Conservation (phyloP, 2,113 vertebrate species). For the Elgaria multicarinata region DNA sequence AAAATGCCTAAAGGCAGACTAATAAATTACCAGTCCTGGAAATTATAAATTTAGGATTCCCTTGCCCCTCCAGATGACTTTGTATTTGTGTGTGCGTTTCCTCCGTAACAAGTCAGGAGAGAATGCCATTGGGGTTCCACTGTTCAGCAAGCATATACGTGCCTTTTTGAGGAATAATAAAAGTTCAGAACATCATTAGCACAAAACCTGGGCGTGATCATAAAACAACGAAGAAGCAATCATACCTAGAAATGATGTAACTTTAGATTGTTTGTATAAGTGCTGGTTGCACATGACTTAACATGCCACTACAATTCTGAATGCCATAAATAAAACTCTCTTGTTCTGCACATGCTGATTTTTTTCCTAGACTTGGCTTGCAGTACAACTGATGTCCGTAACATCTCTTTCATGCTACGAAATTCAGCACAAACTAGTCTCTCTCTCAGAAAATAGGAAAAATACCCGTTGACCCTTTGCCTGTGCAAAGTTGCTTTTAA, state of each 20-base stretch:
- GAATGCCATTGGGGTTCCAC: background rate
- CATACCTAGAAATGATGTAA: background rate
- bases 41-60: background rate
- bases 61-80: background rate
- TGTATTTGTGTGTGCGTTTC: background rate
- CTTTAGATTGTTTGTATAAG: background rate
- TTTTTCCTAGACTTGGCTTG: background rate
- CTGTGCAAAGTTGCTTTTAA: background rate
- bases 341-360: background rate
- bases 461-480: background rate
- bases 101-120: background rate
- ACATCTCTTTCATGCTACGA: background rate
- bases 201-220: background rate
- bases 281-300: conserved; percentile 7
- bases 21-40: background rate
- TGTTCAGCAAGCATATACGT: conserved; percentile 24
- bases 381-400: background rate
- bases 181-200: conserved; percentile 34
- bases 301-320: background rate
- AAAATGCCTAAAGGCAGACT: background rate
- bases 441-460: background rate
- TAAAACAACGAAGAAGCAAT: background rate
- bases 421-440: background rate
- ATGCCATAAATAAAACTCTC: background rate
- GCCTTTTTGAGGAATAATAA: conserved; percentile 37